Evolutionary conservation across 64 coral and sea anemone genomes (phyloP).

Genomic region (Montipora foliosa): DNA sequence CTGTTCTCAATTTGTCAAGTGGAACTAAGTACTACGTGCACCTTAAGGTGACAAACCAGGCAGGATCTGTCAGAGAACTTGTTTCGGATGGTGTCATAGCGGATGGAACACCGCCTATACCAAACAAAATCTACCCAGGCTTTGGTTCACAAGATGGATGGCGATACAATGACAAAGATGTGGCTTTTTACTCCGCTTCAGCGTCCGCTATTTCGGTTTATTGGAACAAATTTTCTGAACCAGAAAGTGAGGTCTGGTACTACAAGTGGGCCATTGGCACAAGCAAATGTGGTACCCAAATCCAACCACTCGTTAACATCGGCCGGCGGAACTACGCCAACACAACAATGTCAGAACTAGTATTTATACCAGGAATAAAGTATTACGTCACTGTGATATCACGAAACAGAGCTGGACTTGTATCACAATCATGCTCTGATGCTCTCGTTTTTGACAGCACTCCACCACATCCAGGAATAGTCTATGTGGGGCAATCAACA

Average conservation of each 20-base stretch:
- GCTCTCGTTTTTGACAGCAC: conserved; percentile 84
- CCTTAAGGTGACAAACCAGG: conserved; percentile 76
- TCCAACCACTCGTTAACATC: conserved; percentile 88
- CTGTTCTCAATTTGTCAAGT: conserved; percentile 60
- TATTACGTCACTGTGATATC: conserved; percentile 86
- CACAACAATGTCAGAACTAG: conserved; percentile 60
- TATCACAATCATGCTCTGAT: conserved; percentile 88
- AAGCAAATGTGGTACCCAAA: conserved; percentile 83
- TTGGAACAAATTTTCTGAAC: conserved; percentile 86
- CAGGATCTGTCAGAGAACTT: conserved; percentile 77
- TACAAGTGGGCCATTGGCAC: conserved; percentile 97
- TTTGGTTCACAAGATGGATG: conserved; percentile 46
- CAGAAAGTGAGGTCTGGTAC: conserved; percentile 96
- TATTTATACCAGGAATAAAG: conserved; percentile 51
- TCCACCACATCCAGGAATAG: conserved; percentile 62
- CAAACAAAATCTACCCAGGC: conserved; percentile 61
- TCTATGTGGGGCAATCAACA: conserved; percentile 50
- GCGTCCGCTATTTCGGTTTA: conserved; percentile 47
- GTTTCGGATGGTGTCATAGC: conserved; percentile 83
- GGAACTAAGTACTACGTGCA: conserved; percentile 81
- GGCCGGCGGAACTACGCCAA: conserved; percentile 72
- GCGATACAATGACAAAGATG: conserved; percentile 47
- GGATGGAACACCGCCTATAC: conserved; percentile 74
- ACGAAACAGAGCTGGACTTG: conserved; percentile 76
- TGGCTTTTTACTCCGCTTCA: conserved; percentile 65